phyloP scores from a whole-genome alignment of 1,140 invertebrate genomes.

The Heliconius nattereri region DNA sequence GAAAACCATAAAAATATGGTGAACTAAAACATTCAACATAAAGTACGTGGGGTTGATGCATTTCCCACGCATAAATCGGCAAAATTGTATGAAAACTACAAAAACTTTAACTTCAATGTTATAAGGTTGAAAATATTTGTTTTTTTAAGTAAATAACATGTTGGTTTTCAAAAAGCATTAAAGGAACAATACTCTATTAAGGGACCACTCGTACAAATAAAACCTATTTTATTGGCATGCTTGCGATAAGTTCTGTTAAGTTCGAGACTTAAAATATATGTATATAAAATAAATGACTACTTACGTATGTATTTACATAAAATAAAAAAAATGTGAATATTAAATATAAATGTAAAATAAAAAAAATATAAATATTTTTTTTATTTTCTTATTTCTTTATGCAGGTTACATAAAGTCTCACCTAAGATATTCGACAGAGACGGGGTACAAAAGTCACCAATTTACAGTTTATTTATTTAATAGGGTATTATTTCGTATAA shows the following conservation, averaged over 20 bases:
- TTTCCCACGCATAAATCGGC: conserved; percentile 20
- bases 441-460: too few relatives aligned
- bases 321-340: too few relatives aligned
- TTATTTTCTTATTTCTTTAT: too few relatives aligned
- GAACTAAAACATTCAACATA: conserved; percentile 20
- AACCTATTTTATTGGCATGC: not conserved
- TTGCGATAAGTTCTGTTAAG: conserved; percentile 11
- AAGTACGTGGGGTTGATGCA: conserved; percentile 5
- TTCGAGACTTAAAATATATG: conserved; percentile 3
- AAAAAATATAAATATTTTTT: too few relatives aligned
- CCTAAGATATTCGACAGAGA: too few relatives aligned
- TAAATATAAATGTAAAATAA: too few relatives aligned
- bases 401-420: too few relatives aligned
- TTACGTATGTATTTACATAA: not conserved
- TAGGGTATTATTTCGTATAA: too few relatives aligned
- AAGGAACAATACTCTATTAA: conserved; percentile 23
- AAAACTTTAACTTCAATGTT: not conserved
- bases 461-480: too few relatives aligned
- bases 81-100: conserved; percentile 6
- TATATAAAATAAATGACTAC: too few relatives aligned
- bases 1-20: conserved; percentile 29
- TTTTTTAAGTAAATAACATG: not conserved
- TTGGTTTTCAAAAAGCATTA: conserved; percentile 13
- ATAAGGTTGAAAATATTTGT: conserved; percentile 21
- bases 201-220: conserved; percentile 14